These are phyloP conservation scores for Apolygus lucorum DNA, from an alignment of 1,140 invertebrate genomes.

Conservation along the genomic window DNA sequence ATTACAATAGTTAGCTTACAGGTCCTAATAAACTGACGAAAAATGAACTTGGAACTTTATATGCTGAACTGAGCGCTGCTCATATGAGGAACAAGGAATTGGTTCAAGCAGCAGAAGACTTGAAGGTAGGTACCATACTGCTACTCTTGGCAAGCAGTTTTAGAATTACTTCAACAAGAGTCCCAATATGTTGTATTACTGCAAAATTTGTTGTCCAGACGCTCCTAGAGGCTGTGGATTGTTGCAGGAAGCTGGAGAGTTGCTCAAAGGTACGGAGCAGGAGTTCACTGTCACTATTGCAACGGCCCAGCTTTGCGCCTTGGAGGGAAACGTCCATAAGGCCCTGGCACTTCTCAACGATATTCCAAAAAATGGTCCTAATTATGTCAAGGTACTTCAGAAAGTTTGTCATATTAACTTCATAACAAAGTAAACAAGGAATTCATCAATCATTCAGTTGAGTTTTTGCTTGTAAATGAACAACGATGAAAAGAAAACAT, in stretches of 20 bases:
- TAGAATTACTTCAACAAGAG: too few species aligned
- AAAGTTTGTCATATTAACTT: too few species aligned
- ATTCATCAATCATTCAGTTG: too few species aligned
- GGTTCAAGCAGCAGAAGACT: slow-evolving; percentile 55
- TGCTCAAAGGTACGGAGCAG: slow-evolving; percentile 66
- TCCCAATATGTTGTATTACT: too few species aligned
- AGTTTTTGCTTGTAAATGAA: too few species aligned
- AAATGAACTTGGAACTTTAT: slow-evolving; percentile 54
- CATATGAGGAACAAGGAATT: slow-evolving; percentile 59
- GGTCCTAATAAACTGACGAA: neutral
- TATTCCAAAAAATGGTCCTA: slow-evolving; percentile 67
- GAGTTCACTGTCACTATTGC: slow-evolving; percentile 74
- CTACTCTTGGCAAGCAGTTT: too few species aligned
- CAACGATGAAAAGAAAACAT: too few species aligned
- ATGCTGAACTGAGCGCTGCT: slow-evolving; percentile 75
- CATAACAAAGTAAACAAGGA: too few species aligned
- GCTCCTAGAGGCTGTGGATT: too few species aligned
- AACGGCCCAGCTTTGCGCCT: slow-evolving; percentile 71
- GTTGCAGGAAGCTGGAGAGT: slow-evolving; percentile 73
- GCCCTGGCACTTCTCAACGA: slow-evolving; percentile 70
- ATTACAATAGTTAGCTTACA: too few species aligned
- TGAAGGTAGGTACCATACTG: too few species aligned
- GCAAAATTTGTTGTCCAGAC: too few species aligned
- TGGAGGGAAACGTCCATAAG: slow-evolving; percentile 68
- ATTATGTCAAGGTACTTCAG: slow-evolving; percentile 62